Evolutionary conservation across 1,140 invertebrate species (phyloP).

Genomic region (Drosophila pandora): DNA sequence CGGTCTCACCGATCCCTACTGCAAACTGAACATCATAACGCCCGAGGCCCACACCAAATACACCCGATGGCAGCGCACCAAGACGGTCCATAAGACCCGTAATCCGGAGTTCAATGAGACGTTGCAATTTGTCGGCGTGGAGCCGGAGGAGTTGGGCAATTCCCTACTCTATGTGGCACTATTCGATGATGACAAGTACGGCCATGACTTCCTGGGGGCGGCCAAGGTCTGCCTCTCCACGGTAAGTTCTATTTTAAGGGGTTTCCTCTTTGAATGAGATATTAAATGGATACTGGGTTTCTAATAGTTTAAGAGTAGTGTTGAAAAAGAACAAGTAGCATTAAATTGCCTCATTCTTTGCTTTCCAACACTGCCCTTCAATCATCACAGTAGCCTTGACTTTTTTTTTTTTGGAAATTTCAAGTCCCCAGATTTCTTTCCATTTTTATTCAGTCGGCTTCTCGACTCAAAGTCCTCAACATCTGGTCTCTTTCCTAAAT

Average conservation of each 20-base stretch:
- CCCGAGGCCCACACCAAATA: conserved; percentile 78
- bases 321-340: too few species aligned
- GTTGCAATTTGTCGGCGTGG: conserved; percentile 94
- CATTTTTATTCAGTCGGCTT: neutral
- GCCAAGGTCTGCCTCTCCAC: conserved; percentile 86
- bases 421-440: neutral
- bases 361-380: neutral
- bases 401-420: neutral
- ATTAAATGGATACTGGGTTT: too few species aligned
- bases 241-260: conserved; percentile 46
- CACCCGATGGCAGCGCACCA: conserved; percentile 86
- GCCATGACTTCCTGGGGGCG: conserved; percentile 93
- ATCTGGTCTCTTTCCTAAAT: neutral
- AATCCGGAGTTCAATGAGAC: conserved; percentile 98
- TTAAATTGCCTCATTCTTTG: too few species aligned
- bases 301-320: too few species aligned
- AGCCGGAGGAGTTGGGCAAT: conserved; percentile 87
- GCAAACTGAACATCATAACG: conserved; percentile 92
- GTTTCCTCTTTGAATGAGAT: too few species aligned
- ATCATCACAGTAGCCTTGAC: neutral
- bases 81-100: conserved; percentile 95
- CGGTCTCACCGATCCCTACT: conserved; percentile 96
- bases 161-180: conserved; percentile 89
- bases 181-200: conserved; percentile 94
- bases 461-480: neutral